phyloP scores from a whole-genome alignment of 2,888 invertebrate species.

The Polymixis lichenea region DNA sequence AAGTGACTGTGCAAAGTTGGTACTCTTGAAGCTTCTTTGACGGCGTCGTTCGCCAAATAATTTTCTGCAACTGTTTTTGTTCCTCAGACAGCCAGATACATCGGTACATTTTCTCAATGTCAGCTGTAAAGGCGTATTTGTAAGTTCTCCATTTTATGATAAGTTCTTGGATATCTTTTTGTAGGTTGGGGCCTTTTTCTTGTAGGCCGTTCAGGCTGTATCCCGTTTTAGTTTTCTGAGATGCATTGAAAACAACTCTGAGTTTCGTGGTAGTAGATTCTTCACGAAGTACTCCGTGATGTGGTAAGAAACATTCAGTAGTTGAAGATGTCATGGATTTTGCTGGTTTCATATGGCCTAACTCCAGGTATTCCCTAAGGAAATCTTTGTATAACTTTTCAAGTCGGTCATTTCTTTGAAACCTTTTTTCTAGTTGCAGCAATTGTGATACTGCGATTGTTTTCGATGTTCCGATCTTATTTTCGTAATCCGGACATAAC shows the following conservation, averaged over 20 bases:
- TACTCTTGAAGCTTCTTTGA: background rate
- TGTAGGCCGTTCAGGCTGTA: background rate
- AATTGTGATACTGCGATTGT: background rate
- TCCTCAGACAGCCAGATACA: background rate
- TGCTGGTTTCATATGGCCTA: no score
- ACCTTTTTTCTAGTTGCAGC: background rate
- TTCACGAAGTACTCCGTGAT: no score
- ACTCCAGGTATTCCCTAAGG: no score
- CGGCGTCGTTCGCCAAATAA: background rate
- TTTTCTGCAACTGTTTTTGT: background rate
- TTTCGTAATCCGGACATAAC: background rate
- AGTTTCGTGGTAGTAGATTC: no score
- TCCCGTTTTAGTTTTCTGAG: background rate
- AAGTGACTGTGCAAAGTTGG: no score
- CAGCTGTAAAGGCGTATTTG: background rate
- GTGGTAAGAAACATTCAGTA: no score
- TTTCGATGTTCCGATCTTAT: background rate
- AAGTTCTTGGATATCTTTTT: slow-evolving; percentile 1
- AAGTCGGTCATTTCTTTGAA: background rate
- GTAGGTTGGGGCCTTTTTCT: background rate
- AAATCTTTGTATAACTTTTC: no score
- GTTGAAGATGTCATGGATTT: no score
- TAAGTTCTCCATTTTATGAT: background rate
- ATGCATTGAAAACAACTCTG: no score
- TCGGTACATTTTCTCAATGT: slow-evolving; percentile 1